Evolutionary conservation across 2,113 vertebrate species (phyloP), one percentile per base, ranked within the genome.

Genomic region (Paralichthys olivaceus): DNA sequence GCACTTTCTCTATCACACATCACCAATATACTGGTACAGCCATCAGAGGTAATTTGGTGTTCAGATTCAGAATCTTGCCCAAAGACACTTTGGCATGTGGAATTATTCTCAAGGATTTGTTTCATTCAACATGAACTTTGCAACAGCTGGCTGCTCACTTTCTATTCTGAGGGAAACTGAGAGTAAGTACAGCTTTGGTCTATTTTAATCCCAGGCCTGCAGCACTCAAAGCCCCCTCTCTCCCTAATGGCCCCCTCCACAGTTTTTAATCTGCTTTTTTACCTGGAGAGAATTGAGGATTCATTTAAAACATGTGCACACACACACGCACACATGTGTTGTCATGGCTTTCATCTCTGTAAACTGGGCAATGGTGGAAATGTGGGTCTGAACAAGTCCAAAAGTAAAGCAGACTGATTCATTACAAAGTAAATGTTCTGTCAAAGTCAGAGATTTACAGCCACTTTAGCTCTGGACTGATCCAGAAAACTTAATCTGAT

Each of bases 211-310:
- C 25, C 43, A 59, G 69, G 51, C 69, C 70, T 23, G 29, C 69
- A 62, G 47, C 25, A 66, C 26, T n/a, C 22, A 62, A 61, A 55
- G 28, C 53, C 60, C 9, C 19, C 71, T 66, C 60, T 5, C 37
- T 45, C 32, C 28, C 55, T 54, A 75, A 75, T 63, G 28, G 69
- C 5, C 49, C 40, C n/a, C 19, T 49, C 40, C 29, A 57, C 56
- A 72, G 49, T 54, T 40, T 61, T 62, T 59, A 79, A 79, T 55
- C 40, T 34, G 43, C 40, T 23, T 47, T 59, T 70, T 64, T 45
- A 59, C 53, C 72, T 61, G 60, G 29, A 47, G 12, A 63, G 40
- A 23, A 14, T 22, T 15, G 19, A 26, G 56, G 64, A 66, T 66
- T 72, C 64, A 78, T 63, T 63, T 25, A 23, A 6, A 64, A 13